Conservation (phyloP, 2,888 invertebrate species). For the Drosophila parthenogenetica region DNA sequence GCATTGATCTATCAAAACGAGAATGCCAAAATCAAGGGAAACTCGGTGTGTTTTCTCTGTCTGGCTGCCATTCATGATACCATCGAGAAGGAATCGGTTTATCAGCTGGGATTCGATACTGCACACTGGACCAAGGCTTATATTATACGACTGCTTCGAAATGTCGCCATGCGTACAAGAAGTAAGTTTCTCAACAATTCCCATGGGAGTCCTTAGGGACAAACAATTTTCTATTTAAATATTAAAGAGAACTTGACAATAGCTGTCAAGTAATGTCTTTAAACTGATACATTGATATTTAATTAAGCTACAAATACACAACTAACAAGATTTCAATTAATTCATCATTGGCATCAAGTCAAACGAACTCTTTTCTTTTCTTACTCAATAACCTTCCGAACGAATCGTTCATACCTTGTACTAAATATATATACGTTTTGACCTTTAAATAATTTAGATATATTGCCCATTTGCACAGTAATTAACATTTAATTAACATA, state of each 20-base stretch:
- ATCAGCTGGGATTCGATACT: conserved; percentile 82
- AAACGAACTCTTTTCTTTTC: background rate
- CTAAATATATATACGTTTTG: background rate
- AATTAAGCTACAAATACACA: no score
- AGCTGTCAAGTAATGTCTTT: no score
- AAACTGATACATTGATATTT: no score
- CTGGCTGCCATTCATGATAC: conserved; percentile 85
- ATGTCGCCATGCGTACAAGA: conserved; percentile 80
- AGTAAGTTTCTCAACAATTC: conserved; percentile 75
- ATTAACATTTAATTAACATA: no score
- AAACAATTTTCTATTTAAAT: no score
- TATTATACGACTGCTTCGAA: conserved; percentile 74
- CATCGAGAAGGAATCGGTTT: conserved; percentile 77
- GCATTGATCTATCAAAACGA: conserved; percentile 91
- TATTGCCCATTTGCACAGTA: background rate
- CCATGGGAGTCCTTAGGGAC: no score
- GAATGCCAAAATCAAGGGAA: conserved; percentile 87
- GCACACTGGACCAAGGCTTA: conserved; percentile 74
- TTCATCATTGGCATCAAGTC: no score
- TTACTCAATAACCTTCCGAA: no score
- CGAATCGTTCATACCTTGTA: no score
- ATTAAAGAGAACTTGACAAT: background rate
- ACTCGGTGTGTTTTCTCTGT: conserved; percentile 92
- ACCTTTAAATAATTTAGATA: background rate
- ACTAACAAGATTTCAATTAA: no score